Conservation (phyloP, 2,888 invertebrate genomes). For the Tachystola acroxantha region DNA sequence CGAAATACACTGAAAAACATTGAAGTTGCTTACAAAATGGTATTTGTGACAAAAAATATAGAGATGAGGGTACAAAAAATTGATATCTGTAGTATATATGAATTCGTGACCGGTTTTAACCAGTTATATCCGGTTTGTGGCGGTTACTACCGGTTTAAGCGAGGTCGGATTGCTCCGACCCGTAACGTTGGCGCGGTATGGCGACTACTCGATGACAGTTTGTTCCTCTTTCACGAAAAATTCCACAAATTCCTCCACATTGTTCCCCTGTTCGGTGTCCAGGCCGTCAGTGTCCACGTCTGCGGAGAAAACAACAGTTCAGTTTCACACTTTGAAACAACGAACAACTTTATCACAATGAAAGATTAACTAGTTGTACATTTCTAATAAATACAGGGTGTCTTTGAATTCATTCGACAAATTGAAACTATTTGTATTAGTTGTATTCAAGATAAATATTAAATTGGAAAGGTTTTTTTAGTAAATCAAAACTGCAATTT, state of each 20-base stretch:
- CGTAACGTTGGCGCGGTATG: conserved; percentile 42
- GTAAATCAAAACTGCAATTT: too few relatives aligned
- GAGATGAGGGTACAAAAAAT: conserved; percentile 52
- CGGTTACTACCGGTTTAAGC: conserved; percentile 11
- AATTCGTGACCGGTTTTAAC: conserved; percentile 14
- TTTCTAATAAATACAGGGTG: too few relatives aligned
- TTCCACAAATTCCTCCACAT: conserved; percentile 97
- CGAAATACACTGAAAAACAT: conserved; percentile 58
- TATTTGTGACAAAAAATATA: conserved; percentile 33
- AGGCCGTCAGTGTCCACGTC: conserved; percentile 96
- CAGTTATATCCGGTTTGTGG: conserved; percentile 15
- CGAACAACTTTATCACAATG: too few relatives aligned
- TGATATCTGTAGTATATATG: conserved; percentile 35
- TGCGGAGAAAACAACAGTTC: conserved; percentile 64
- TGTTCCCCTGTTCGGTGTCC: conserved; percentile 89
- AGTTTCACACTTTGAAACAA: too few relatives aligned
- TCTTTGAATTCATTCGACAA: too few relatives aligned
- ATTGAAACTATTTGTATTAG: too few relatives aligned
- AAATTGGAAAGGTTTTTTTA: too few relatives aligned
- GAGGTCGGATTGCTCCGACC: conserved; percentile 53
- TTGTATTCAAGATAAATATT: too few relatives aligned
- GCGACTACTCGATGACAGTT: conserved; percentile 85
- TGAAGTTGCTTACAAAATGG: conserved; percentile 29
- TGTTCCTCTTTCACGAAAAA: conserved; percentile 98
- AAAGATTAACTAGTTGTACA: too few relatives aligned